Percentiles rank a stretch among this genome's conserved stretches.
phyloP scores from a whole-genome alignment of 92 coral and sea anemone genomes.

The Siderastrea radians region DNA sequence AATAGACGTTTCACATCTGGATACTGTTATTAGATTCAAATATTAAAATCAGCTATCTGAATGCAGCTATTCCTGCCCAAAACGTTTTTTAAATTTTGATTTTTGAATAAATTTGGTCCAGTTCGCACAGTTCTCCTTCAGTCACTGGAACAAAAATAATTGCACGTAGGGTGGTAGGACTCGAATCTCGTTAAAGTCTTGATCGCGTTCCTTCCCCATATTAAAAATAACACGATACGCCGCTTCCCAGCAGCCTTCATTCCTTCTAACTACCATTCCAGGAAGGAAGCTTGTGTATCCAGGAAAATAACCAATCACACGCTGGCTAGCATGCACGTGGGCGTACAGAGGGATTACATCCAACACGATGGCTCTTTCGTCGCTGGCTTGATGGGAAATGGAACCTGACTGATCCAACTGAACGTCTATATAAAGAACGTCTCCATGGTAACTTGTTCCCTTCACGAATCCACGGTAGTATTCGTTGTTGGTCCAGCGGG shows the following conservation, averaged over 20 bases:
- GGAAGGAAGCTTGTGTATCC: conserved; percentile 25
- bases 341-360: conserved; percentile 33
- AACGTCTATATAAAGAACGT: conserved; percentile 31
- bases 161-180: conserved; percentile 26
- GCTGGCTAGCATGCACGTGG: conserved; percentile 48
- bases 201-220: conserved; percentile 25
- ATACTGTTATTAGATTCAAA: too few relatives aligned
- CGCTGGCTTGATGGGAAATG: conserved; percentile 36
- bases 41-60: too few relatives aligned
- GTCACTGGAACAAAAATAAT: neutral
- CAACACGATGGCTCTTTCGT: conserved; percentile 39
- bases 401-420: conserved; percentile 35
- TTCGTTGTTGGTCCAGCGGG: conserved; percentile 31
- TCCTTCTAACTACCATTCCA: conserved; percentile 21
- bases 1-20: too few relatives aligned
- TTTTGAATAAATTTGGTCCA: neutral
- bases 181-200: conserved; percentile 39
- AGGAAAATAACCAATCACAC: conserved; percentile 61
- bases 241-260: neutral
- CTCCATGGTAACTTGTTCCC: conserved; percentile 11
- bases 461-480: conserved; percentile 41
- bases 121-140: neutral
- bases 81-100: neutral
- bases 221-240: conserved; percentile 46
- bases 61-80: too few relatives aligned